phyloP scores from a whole-genome alignment of 2,888 invertebrate species.

The Apamea anceps region DNA sequence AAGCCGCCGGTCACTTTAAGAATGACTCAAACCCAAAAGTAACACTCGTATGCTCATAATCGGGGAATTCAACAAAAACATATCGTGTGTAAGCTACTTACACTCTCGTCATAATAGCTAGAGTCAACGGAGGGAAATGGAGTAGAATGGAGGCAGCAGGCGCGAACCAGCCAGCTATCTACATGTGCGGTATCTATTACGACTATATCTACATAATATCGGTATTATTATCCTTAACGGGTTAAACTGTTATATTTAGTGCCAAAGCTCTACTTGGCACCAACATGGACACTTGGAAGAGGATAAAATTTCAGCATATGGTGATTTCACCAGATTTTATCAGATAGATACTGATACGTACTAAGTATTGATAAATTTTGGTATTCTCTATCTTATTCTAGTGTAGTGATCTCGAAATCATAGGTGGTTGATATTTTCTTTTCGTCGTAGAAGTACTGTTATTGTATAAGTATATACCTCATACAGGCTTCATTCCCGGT shows the following conservation, averaged over 20 bases:
- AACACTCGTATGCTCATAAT: slow-evolving; percentile 51
- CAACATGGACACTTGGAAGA: slow-evolving; percentile 27
- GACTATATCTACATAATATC: slow-evolving; percentile 43
- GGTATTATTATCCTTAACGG: slow-evolving; percentile 60
- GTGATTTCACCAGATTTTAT: slow-evolving; percentile 24
- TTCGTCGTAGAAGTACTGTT: background rate
- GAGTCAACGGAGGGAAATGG: slow-evolving; percentile 59
- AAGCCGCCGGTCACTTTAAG: slow-evolving; percentile 41
- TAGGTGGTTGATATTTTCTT: background rate
- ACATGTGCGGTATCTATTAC: slow-evolving; percentile 54
- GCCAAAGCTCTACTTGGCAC: slow-evolving; percentile 58
- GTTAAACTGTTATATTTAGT: slow-evolving; percentile 60
- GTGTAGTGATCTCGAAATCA: slow-evolving; percentile 12
- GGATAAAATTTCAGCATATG: slow-evolving; percentile 32
- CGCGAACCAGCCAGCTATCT: slow-evolving; percentile 44
- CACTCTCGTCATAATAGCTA: slow-evolving; percentile 58
- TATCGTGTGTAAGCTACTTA: slow-evolving; percentile 61
- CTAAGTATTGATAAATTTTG: background rate
- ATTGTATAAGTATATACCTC: background rate
- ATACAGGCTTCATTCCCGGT: slow-evolving; percentile 16
- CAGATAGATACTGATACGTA: slow-evolving; percentile 1
- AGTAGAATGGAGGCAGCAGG: slow-evolving; percentile 56
- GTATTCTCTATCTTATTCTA: background rate
- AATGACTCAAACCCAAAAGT: slow-evolving; percentile 55
- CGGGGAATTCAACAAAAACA: slow-evolving; percentile 56